Evolutionary conservation across 2,113 vertebrate species (phyloP), one percentile per base, ranked within the genome.

Genomic region (Myrmecobius fasciatus): DNA sequence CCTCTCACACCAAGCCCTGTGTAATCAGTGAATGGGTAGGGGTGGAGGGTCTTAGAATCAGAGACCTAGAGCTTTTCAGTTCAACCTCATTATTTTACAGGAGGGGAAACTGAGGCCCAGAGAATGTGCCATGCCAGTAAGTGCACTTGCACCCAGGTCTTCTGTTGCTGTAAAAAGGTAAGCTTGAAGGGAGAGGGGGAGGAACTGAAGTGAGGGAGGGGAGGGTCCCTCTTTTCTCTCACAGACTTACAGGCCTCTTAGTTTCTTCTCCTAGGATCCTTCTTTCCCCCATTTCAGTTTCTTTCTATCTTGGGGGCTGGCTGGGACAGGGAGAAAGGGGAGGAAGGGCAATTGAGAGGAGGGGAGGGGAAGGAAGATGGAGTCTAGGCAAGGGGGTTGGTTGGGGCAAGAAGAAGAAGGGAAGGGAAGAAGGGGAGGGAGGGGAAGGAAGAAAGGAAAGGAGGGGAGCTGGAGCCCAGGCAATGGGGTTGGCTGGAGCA

Each of bases 141-240:
- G 26, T n/a, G 36, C 51, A 26, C 9, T 2, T 91, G 94, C 53
- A 3, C 3, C 56, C 14, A 14, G 12, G 49, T 43, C 92, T n/a
- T 25, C 28, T 43, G 60, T 43, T 47, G 25, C 26, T 0, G 47
- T 10, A 4, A 1, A 3, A 20, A 0, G 4, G 6, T 2, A 48
- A 49, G 8, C 9, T 89, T 52, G 46, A 31, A 75, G 89, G 20
- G 28, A 54, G 31, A 1, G 88, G 60, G 26, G 26, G 25, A 8
- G 6, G 47, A 26, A 7, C 14, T 51, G 51, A 2, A 31, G 0
- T 0, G 1, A 4, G 4, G 12, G 11, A 75, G 88, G 36, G 8
- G 36, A 48, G 20, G 47, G 43, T 36, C 26, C 26, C 51, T 7
- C 22, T 24, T 53, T 20, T 26, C 90, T 17, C 8, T 60, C 49